Base-by-base conservation (phyloP, 2,888 invertebrate genomes). In the Lucinisca nassula region DNA sequence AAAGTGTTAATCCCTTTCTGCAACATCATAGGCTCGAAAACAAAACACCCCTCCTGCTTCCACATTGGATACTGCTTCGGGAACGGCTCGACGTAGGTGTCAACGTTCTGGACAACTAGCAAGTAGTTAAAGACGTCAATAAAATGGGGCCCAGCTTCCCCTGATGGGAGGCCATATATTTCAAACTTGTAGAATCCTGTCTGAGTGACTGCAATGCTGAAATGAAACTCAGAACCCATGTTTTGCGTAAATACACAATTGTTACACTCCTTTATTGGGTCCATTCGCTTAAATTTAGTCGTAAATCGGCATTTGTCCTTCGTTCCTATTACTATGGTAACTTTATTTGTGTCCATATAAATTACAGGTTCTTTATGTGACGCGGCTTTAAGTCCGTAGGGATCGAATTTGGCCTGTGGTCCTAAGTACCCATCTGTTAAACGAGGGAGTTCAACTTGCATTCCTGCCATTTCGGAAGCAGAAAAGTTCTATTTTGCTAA, bases 121-220 rank as follows among this genome's bases (percentile, higher is more conserved):
- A 95, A 75, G 78, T 95, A 95, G 79, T 95, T 95, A 88, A 85
- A 94, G 14, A 95, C 94, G 35, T 93, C 92, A 37, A 94, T 91
- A 87, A 95, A 92, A 40, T 93, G 89, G 10, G 94, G 94, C 17
- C 95, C 95, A 4, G 94, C 95, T 58, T 94, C 93, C 21, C 90
- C 90, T 32, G 83, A 75, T 0, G 94, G 95, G 21, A 94, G 85
- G 24, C 94, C 95, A 87, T 94, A 94, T 37, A 95, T 92, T 80
- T 95, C 94, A 58, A 94, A 93, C 82, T 95, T 95, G 85, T 93
- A 95, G 82, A 93, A 95, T 8, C 95, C 95, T 3, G 92, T 77
- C 30, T 85, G 76, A 0, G 95, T 91, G 0, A 93, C 92, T 17
- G 93, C 91, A 77, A 94, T 91, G 55, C 90, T 92, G 78, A 92